Base-by-base conservation (phyloP, 1,140 invertebrate genomes). In the Glossosoma conforme region DNA sequence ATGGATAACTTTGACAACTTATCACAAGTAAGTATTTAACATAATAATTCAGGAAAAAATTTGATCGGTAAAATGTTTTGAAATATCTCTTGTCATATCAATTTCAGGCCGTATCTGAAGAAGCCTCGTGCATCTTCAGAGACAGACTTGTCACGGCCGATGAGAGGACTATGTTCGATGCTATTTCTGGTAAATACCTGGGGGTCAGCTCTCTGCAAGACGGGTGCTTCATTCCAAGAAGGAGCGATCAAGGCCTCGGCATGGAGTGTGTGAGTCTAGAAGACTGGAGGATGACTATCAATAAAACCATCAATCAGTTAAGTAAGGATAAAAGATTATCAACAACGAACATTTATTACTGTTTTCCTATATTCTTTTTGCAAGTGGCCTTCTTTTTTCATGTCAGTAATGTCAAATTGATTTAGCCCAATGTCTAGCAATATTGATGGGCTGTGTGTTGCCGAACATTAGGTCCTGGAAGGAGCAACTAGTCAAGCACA, bases 71-170 rank as follows among this genome's bases (percentile, higher is more conserved):
- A n/a, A 54, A 43, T 42, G 24, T 30, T 44, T 15, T 44, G 17
- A 13, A 9, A 47, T 32, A 22, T 19, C 30, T 47, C 30, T 53
- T 17, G 30, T 47, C 19, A 17, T 15, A 24, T 33, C 8, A 19
- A 50, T 59, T 60, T 69, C 62, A 87, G 78, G 80, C 83, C 11
- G 74, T 89, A 58, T 67, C 77, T 28, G 83, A 88, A 61, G 92
- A 95, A 77, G 83, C 85, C 3, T 66, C 77, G 18, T 69, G 84
- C 54, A 77, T 92, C 57, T 95, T 95, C 67, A 75, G 77, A 52
- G 89, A 94, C 62, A 79, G 84, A 61, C 71, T 96, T 17, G 78
- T 84, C 2, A 78, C 76, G 22, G 67, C 76, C 18, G 79, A 88
- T 15, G 82, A 91, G 54, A 77, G 77, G 35, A 64, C 68, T 2